Evolutionary conservation across 2,797 vertebrate species (phyloP).

Genomic region (Ataeniobius toweri): DNA sequence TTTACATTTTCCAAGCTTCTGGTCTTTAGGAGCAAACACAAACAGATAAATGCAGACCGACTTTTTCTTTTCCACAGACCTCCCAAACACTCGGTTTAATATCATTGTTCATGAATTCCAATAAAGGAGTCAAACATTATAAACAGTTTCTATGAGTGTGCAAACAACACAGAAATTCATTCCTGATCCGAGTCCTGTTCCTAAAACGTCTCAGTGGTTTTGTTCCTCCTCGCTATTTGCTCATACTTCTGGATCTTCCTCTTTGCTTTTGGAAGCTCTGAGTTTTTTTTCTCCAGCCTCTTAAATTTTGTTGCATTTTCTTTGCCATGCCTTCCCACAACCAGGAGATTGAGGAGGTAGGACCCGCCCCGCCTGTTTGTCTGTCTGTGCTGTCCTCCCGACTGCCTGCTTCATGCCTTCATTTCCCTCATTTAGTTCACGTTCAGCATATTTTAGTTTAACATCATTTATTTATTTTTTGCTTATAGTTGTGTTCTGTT

Average conservation of each 20-base stretch:
- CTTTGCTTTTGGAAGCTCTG: conserved; percentile 71
- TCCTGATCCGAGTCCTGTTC: too few species aligned
- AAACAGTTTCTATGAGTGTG: neutral
- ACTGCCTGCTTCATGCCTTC: conserved; percentile 32
- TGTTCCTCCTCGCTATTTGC: conserved; percentile 24
- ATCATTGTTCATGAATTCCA: neutral
- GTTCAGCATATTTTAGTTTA: neutral
- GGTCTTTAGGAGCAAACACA: too few species aligned
- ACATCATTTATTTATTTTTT: neutral
- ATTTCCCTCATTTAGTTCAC: conserved; percentile 24
- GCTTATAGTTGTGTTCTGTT: conserved; percentile 1
- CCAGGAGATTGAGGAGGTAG: conserved; percentile 99
- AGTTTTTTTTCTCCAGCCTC: conserved; percentile 61
- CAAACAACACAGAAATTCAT: neutral
- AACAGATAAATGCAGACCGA: neutral
- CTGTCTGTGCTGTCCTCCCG: conserved; percentile 10
- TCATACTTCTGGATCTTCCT: conserved; percentile 59
- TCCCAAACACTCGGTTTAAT: neutral
- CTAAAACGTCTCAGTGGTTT: conserved; percentile 4
- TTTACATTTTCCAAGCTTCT: too few species aligned
- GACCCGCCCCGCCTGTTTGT: conserved; percentile 67
- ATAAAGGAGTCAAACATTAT: neutral
- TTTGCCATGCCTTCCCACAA: conserved; percentile 91
- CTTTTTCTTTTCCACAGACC: neutral
- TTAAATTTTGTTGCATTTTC: conserved; percentile 90